Evolutionary conservation across 1,140 invertebrate genomes (phyloP).

Genomic region (Antheraea mylitta): DNA sequence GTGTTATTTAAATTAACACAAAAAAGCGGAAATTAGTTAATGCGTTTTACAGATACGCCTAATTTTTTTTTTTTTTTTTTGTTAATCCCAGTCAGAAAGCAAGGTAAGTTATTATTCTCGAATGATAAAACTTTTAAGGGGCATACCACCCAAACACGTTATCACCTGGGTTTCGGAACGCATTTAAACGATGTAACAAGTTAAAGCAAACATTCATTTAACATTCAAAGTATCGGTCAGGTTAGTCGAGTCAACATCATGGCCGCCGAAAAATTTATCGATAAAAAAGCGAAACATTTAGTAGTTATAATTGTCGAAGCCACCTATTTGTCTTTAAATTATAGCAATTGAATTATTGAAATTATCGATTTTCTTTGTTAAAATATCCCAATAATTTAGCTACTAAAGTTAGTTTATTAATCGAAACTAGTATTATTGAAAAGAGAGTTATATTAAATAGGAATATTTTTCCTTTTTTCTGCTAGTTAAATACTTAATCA

Average conservation of each 20-base stretch:
- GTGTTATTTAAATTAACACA: conserved; percentile 23
- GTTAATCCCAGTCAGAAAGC: conserved; percentile 30
- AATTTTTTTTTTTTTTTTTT: conserved; percentile 19
- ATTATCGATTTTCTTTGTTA: no score
- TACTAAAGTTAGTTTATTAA: no score
- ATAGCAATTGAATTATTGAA: background rate
- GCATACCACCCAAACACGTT: conserved; percentile 65
- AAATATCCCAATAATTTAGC: no score
- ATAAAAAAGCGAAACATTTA: conserved; percentile 62
- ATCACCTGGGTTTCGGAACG: conserved; percentile 58
- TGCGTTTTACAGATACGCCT: conserved; percentile 37
- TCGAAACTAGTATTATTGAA: no score
- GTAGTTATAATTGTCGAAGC: conserved; percentile 46
- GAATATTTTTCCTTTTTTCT: no score
- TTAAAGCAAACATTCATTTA: conserved; percentile 61
- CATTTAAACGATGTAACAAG: conserved; percentile 57
- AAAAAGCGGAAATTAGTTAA: conserved; percentile 37
- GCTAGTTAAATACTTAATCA: no score
- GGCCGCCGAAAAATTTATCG: conserved; percentile 62
- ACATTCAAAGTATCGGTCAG: conserved; percentile 56
- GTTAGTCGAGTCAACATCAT: conserved; percentile 32
- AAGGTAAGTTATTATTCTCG: conserved; percentile 38
- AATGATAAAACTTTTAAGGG: conserved; percentile 51
- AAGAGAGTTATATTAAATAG: no score
- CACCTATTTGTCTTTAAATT: background rate